Base-by-base conservation (phyloP, 2,888 invertebrate species). In the Heteromyza rotundicornis region DNA sequence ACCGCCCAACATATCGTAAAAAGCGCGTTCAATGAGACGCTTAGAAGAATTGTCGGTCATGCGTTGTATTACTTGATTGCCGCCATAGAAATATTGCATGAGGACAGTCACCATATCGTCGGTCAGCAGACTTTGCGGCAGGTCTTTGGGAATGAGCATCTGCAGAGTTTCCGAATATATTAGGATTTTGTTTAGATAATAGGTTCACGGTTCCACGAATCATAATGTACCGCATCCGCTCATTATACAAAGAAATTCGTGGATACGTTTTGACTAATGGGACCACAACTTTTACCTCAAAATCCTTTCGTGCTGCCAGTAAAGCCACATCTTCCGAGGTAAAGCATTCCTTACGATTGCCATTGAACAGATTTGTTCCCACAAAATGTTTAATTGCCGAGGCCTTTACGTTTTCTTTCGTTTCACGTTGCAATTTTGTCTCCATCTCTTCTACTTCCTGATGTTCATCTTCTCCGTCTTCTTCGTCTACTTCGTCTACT, bases 1-100 rank as follows among this genome's bases (percentile, higher is more conserved):
- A 2, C 82, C 81, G 23, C 83, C 83, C 19, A 83, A 20, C 2
- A 78, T 70, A 65, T 83, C 83, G 59, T 79, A 83, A 62, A 79
- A 80, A 2, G 80, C 79, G 24, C 71, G 73, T 55, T 80, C 73
- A 0, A 72, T 60, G 19, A 78, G 40, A 1, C 65, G 59, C n/a
- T 71, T 70, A 0, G 72, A 63, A 1, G 66, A 64, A 0, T 66
- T 58, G 3, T 72, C 65, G 1, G 72, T 64, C 68, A 74, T 74
- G 14, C 62, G 69, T 3, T 74, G 67, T 5, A 83, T 69, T 1
- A 80, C 64, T 59, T 78, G 74, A 44, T 79, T 80, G 2, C 77
- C 75, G 14, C 67, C 68, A 50, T 77, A 76, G 55, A 83, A 82
- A 67, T 82, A 83, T 60, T 74, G 74, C 65, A 83, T 69, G 2